A percentile compares a stretch with the other conserved stretches of the same genome.
These are phyloP conservation scores for Isichthys henryi DNA, from an alignment of 2,113 vertebrate species.

Conservation along the genomic window DNA sequence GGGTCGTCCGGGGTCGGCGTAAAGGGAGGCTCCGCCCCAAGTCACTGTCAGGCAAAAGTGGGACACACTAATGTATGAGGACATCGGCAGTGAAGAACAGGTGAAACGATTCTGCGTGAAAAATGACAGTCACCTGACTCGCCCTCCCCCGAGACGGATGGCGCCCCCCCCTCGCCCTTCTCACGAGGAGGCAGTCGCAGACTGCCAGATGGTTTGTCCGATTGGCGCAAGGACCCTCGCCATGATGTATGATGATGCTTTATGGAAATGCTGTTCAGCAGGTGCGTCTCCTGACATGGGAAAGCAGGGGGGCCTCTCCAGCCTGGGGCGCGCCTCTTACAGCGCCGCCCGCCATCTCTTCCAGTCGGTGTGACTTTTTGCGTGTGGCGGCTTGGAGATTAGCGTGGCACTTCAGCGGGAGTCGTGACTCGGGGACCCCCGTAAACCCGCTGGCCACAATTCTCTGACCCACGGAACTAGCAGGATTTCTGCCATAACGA, in stretches of 20 bases:
- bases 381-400: constrained; percentile 14
- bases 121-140: background rate
- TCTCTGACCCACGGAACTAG: background rate
- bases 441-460: background rate
- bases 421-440: background rate
- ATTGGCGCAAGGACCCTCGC: constrained; percentile 61
- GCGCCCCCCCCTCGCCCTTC: background rate
- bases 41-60: background rate
- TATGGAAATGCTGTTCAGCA: constrained; percentile 60
- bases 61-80: background rate
- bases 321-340: constrained; percentile 19
- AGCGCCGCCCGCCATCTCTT: constrained; percentile 27
- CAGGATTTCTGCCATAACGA: background rate
- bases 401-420: background rate
- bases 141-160: background rate
- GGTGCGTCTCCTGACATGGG: constrained; percentile 51
- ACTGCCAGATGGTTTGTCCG: constrained; percentile 65
- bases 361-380: constrained; percentile 32
- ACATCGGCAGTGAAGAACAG: background rate
- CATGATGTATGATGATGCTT: constrained; percentile 64
- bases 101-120: background rate
- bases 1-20: background rate
- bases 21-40: background rate
- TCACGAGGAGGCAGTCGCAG: constrained; percentile 43
- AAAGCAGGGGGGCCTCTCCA: constrained; percentile 35